Conservation (phyloP, 1,140 invertebrate species). For the Rhynchophorus ferrugineus region DNA sequence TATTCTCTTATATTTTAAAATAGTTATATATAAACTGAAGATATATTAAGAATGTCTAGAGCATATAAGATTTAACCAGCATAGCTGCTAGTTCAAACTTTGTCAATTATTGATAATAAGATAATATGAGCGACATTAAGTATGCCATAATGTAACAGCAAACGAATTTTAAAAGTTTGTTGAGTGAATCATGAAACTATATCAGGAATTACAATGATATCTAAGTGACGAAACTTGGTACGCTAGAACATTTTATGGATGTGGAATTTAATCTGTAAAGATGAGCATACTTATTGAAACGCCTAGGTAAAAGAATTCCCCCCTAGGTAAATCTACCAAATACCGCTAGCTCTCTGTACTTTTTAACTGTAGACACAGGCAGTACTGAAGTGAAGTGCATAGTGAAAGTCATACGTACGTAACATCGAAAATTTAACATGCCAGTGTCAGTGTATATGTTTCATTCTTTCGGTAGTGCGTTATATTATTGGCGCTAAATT, state of each 20-base stretch:
- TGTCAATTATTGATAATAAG: too few relatives aligned
- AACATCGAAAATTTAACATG: slow-evolving; percentile 2
- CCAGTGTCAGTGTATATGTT: slow-evolving; percentile 8
- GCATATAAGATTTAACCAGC: too few relatives aligned
- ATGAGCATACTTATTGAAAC: slow-evolving; percentile 3
- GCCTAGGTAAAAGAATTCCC: slow-evolving; percentile 15
- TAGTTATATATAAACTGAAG: too few relatives aligned
- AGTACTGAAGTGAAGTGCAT: slow-evolving; percentile 17
- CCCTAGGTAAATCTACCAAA: slow-evolving; percentile 12
- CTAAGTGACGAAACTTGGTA: neutral
- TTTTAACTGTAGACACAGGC: slow-evolving; percentile 7
- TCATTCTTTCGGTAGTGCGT: slow-evolving; percentile 5
- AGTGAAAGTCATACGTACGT: slow-evolving; percentile 12
- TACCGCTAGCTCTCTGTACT: slow-evolving; percentile 11
- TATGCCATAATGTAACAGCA: too few relatives aligned
- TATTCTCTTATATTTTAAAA: too few relatives aligned
- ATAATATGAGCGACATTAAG: too few relatives aligned
- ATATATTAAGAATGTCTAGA: too few relatives aligned
- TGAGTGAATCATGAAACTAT: too few relatives aligned
- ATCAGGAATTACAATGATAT: too few relatives aligned
- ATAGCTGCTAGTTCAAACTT: too few relatives aligned
- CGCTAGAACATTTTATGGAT: neutral
- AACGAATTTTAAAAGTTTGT: too few relatives aligned
- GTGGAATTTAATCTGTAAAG: neutral
- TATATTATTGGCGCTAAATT: neutral